A percentile compares a stretch with the other conserved stretches of the same genome.
Conservation (phyloP, 2,797 vertebrate species). For the Mus minutoides region DNA sequence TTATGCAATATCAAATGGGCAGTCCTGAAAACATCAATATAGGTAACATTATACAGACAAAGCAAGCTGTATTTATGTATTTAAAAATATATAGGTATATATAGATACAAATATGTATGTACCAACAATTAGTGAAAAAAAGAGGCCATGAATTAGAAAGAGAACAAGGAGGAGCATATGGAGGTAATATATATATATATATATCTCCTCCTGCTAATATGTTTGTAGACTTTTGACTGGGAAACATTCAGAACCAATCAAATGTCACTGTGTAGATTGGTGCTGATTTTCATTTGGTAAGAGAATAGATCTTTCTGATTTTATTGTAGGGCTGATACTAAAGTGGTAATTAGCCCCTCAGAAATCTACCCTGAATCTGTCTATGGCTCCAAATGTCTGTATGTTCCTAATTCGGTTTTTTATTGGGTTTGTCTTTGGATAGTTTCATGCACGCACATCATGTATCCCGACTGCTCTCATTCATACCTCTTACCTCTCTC, state of each 20-base stretch:
- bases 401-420: neutral
- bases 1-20: neutral
- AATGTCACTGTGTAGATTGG: neutral
- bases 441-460: neutral
- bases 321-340: neutral
- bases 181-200: neutral
- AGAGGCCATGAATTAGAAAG: too few species aligned
- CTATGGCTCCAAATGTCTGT: slow-evolving; percentile 2
- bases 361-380: slow-evolving; percentile 11
- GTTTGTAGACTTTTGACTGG: neutral
- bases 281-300: slow-evolving; percentile 2
- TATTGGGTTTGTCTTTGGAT: neutral
- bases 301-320: slow-evolving; percentile 5
- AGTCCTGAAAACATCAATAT: neutral
- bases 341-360: neutral
- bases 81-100: neutral
- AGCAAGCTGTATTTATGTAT: neutral
- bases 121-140: neutral
- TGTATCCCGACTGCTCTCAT: neutral
- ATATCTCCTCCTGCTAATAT: neutral
- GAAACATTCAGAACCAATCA: neutral
- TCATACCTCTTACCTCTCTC: neutral
- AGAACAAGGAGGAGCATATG: too few species aligned
- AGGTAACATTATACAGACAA: neutral
- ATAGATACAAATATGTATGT: neutral